Evolutionary conservation across 2,888 invertebrate species (phyloP).

Genomic region (Pilophorus perplexus): DNA sequence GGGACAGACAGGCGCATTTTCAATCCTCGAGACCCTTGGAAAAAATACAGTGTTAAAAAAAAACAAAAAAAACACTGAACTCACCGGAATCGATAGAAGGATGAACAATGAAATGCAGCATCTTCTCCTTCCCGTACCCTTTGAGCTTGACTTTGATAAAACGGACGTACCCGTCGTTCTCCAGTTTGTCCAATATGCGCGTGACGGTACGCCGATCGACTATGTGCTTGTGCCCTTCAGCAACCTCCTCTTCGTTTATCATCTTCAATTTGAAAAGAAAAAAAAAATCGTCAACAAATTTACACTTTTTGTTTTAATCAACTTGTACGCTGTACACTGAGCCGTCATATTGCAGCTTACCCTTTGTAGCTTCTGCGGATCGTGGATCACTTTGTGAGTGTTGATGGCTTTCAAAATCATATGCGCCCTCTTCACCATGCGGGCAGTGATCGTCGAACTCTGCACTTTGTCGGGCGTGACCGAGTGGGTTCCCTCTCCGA

Average conservation of each 20-base stretch:
- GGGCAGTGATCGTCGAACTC: conserved; percentile 54
- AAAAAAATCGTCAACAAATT: no score
- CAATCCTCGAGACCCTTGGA: no score
- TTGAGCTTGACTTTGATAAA: conserved; percentile 56
- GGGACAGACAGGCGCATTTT: no score
- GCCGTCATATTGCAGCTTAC: no score
- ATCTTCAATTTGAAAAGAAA: no score
- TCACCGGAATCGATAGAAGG: conserved; percentile 53
- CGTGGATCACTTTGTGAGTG: conserved; percentile 60
- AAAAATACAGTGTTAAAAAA: neutral
- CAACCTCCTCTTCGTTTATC: conserved; percentile 58
- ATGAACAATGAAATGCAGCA: conserved; percentile 58
- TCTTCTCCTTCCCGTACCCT: conserved; percentile 54
- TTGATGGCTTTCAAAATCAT: conserved; percentile 62
- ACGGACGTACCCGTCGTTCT: conserved; percentile 60
- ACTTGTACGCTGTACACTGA: no score
- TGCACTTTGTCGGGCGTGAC: no score
- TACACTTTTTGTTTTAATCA: no score
- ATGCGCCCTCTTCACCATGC: conserved; percentile 59
- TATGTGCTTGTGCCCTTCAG: conserved; percentile 57
- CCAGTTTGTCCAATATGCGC: conserved; percentile 60
- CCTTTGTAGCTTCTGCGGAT: conserved; percentile 56
- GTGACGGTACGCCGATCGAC: conserved; percentile 66
- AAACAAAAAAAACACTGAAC: neutral
- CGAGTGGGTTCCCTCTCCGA: no score